A percentile compares a stretch with the other conserved stretches of the same genome.
phyloP scores from a whole-genome alignment of 2,888 invertebrate species.

The Unio pictorum region DNA sequence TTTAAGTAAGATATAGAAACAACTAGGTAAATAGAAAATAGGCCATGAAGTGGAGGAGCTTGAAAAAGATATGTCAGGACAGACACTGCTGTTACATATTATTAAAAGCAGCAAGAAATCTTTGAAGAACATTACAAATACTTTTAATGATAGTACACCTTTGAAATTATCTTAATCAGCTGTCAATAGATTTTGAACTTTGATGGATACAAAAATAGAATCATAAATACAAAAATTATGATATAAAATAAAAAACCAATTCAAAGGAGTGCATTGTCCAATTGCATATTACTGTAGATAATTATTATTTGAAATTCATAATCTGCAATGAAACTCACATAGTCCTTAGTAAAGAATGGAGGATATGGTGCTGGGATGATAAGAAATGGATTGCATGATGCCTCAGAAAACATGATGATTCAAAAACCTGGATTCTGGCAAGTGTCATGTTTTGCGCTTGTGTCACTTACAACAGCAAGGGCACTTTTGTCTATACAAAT shows the following conservation, averaged over 20 bases:
- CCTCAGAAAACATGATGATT: neutral
- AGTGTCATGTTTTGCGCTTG: too few relatives aligned
- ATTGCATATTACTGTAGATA: constrained; percentile 2
- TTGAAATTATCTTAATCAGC: neutral
- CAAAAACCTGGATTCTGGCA: neutral
- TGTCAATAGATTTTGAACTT: constrained; percentile 1
- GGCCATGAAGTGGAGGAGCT: neutral
- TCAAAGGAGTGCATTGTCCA: neutral
- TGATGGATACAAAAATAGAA: neutral
- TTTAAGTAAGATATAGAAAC: neutral
- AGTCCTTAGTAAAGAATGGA: neutral
- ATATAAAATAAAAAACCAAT: neutral
- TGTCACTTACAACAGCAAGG: too few relatives aligned
- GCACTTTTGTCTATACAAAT: too few relatives aligned
- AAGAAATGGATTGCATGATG: neutral
- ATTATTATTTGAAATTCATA: constrained; percentile 3
- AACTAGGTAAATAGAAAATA: neutral
- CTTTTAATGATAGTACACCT: neutral
- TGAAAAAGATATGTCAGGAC: neutral
- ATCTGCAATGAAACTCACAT: neutral
- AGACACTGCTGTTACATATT: neutral
- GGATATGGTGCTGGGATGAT: constrained; percentile 1
- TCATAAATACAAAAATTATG: neutral
- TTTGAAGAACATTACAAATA: neutral
- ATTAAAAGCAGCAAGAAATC: constrained; percentile 1